Evolutionary conservation across 2,888 invertebrate species (phyloP).

Genomic region (Tenthredo livida): DNA sequence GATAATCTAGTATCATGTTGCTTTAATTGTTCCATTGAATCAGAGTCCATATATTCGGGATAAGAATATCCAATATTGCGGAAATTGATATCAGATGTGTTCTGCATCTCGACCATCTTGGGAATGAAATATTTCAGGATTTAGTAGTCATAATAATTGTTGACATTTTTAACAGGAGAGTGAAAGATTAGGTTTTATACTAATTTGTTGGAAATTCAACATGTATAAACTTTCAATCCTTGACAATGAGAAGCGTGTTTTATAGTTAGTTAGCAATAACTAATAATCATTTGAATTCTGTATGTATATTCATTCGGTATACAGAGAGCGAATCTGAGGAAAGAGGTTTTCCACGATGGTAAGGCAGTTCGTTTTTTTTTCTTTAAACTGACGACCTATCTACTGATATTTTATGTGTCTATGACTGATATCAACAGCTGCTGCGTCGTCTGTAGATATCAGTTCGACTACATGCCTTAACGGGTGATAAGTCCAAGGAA

Average conservation of each 20-base stretch:
- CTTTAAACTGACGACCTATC: too few relatives aligned
- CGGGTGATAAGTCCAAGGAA: too few relatives aligned
- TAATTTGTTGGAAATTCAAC: background rate
- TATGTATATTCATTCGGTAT: constrained; percentile 7
- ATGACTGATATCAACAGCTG: too few relatives aligned
- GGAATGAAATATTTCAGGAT: constrained; percentile 52
- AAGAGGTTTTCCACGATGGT: too few relatives aligned
- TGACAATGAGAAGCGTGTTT: background rate
- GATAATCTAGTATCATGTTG: constrained; percentile 83
- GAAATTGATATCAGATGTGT: constrained; percentile 80
- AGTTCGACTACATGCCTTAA: too few relatives aligned
- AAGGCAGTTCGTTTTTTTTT: too few relatives aligned
- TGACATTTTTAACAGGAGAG: background rate
- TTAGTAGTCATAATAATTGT: constrained; percentile 13
- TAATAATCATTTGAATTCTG: too few relatives aligned
- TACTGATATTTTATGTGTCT: too few relatives aligned
- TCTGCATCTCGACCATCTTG: constrained; percentile 84
- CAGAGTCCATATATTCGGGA: constrained; percentile 82
- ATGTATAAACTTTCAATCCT: background rate
- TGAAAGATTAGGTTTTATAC: background rate
- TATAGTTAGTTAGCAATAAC: background rate
- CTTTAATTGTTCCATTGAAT: constrained; percentile 84
- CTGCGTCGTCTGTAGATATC: too few relatives aligned
- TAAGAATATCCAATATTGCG: constrained; percentile 84
- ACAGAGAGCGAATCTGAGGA: too few relatives aligned